Evolutionary conservation across 2,888 invertebrate genomes (phyloP).

Genomic region (Dolichopus griseipennis): DNA sequence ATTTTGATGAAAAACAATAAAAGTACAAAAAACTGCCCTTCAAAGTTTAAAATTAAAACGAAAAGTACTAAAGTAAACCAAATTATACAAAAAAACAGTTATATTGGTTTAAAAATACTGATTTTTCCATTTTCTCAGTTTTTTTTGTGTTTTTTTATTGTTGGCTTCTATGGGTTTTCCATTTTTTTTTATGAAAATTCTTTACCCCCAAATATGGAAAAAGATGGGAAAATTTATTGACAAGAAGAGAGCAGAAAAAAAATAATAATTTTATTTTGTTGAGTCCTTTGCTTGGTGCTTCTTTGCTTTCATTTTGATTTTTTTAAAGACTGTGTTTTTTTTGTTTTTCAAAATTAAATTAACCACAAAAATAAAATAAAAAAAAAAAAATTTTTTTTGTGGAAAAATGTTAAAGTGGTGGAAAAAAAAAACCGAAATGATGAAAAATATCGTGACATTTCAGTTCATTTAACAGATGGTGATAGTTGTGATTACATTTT

Average conservation of each 20-base stretch:
- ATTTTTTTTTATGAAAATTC: too few relatives aligned
- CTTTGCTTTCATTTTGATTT: background rate
- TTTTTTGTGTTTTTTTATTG: too few relatives aligned
- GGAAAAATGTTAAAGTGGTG: too few relatives aligned
- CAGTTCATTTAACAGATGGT: too few relatives aligned
- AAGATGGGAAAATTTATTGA: background rate
- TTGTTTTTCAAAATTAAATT: background rate
- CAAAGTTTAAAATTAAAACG: background rate
- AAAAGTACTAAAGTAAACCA: background rate
- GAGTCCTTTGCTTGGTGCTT: background rate
- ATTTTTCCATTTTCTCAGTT: background rate
- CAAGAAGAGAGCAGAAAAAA: background rate
- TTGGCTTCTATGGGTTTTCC: background rate
- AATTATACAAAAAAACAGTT: background rate
- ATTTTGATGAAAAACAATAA: too few relatives aligned
- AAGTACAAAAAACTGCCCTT: background rate
- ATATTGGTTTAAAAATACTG: too few relatives aligned
- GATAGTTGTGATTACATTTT: too few relatives aligned
- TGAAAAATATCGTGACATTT: too few relatives aligned
- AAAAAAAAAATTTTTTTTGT: too few relatives aligned
- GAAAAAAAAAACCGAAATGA: too few relatives aligned
- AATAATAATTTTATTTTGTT: too few relatives aligned
- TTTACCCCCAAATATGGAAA: background rate
- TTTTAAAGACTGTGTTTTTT: background rate
- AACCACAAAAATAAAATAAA: background rate